phyloP scores from a whole-genome alignment of 2,797 vertebrate species.

The Apogon talboti region DNA sequence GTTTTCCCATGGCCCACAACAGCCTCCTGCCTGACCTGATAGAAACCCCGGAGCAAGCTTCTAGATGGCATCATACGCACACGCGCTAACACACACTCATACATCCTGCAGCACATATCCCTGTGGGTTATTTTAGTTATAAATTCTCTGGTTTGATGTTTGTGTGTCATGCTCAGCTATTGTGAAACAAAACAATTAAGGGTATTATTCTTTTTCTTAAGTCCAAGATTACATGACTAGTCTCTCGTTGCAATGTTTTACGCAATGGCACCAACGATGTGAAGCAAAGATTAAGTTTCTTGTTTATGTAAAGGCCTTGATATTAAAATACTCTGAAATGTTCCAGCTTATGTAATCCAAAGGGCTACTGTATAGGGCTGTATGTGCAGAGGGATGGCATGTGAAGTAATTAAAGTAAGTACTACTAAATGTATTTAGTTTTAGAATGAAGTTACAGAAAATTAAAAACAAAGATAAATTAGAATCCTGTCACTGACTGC shows the following conservation, averaged over 20 bases:
- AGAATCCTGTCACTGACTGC: not conserved
- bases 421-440: not conserved
- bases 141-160: not conserved
- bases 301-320: not conserved
- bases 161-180: not conserved
- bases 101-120: constrained; percentile 33
- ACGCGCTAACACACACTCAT: constrained; percentile 21
- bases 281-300: not conserved
- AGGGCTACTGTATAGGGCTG: too few species aligned
- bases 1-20: constrained; percentile 84
- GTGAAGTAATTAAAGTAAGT: not conserved
- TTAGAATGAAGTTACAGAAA: not conserved
- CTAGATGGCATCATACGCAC: constrained; percentile 55
- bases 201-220: not conserved
- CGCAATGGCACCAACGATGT: not conserved
- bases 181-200: not conserved
- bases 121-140: not conserved
- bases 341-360: not conserved
- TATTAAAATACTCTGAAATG: not conserved
- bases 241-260: not conserved
- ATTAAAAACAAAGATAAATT: not conserved
- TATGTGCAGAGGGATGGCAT: constrained; percentile 1
- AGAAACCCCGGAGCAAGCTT: constrained; percentile 52
- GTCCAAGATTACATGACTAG: not conserved
- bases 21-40: constrained; percentile 69